Percentiles rank a stretch among this genome's conserved stretches.
Conservation (phyloP, 37 sponge, comb jelly and placozoan species). For the Dysidea cf. avara region DNA sequence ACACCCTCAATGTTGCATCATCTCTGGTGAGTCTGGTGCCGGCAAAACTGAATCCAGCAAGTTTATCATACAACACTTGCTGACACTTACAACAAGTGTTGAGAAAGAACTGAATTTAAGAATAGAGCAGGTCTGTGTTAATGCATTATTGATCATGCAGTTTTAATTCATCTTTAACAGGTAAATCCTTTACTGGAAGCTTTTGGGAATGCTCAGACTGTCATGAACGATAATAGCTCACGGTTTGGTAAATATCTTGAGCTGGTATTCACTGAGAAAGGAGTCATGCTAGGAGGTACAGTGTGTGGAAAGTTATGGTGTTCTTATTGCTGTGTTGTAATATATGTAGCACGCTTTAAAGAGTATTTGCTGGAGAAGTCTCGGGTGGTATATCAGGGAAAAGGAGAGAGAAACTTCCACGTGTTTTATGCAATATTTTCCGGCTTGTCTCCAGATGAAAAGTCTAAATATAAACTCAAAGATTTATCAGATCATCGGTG, state of each 20-base stretch:
- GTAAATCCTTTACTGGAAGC: slow-evolving; percentile 47
- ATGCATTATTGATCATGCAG: too few relatives aligned
- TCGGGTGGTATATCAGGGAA: slow-evolving; percentile 36
- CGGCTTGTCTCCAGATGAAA: slow-evolving; percentile 38
- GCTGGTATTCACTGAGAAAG: slow-evolving; percentile 18
- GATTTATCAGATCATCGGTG: slow-evolving; percentile 12
- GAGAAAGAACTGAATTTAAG: slow-evolving; percentile 17
- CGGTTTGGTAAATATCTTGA: slow-evolving; percentile 52
- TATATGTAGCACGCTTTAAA: too few relatives aligned
- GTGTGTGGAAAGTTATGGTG: too few relatives aligned
- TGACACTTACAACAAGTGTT: neutral
- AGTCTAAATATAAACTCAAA: slow-evolving; percentile 4
- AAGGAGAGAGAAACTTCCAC: slow-evolving; percentile 44
- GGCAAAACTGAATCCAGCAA: slow-evolving; percentile 96
- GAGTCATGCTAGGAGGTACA: slow-evolving; percentile 24
- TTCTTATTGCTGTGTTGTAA: too few relatives aligned
- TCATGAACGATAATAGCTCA: slow-evolving; percentile 50
- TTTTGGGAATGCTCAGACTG: slow-evolving; percentile 44
- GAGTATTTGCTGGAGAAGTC: slow-evolving; percentile 57
- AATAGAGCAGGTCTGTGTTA: slow-evolving; percentile 30
- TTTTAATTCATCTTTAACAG: neutral
- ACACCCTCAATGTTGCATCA: slow-evolving; percentile 85
- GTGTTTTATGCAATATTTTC: slow-evolving; percentile 47
- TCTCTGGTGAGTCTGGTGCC: slow-evolving; percentile 95
- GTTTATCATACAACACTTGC: slow-evolving; percentile 63